Percentiles rank a stretch among this genome's conserved stretches.
Evolutionary conservation across 2,888 invertebrate species (phyloP).

Genomic region (Drosophila mimica): DNA sequence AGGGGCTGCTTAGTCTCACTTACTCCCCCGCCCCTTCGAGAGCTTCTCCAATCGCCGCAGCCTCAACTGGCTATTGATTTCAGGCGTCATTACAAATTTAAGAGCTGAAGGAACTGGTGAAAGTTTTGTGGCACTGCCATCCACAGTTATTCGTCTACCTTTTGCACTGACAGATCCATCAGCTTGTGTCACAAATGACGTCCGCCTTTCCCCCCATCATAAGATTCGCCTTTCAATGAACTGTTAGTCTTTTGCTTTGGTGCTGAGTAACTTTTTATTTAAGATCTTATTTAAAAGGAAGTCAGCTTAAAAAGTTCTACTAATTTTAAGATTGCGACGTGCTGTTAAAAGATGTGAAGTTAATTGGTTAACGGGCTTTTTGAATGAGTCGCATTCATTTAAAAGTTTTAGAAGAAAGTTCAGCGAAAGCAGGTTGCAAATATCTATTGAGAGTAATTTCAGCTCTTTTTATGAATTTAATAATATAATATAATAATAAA

Average conservation of each 20-base stretch:
- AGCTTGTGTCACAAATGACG: slow-evolving; percentile 54
- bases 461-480: not conserved
- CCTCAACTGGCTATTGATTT: slow-evolving; percentile 47
- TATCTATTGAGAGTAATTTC: not conserved
- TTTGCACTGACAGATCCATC: slow-evolving; percentile 61
- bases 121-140: slow-evolving; percentile 49
- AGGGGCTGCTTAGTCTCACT: slow-evolving; percentile 43
- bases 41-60: not conserved
- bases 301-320: slow-evolving; percentile 22
- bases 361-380: slow-evolving; percentile 22
- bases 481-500: too few species aligned
- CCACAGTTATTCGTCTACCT: slow-evolving; percentile 47
- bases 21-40: not conserved
- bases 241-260: slow-evolving; percentile 20
- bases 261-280: slow-evolving; percentile 48
- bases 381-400: slow-evolving; percentile 28
- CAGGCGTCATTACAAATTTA: slow-evolving; percentile 54
- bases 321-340: slow-evolving; percentile 13
- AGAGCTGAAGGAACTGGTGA: slow-evolving; percentile 34
- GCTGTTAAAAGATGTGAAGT: slow-evolving; percentile 22
- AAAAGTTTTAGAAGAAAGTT: slow-evolving; percentile 30
- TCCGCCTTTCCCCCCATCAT: not conserved
- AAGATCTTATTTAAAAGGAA: slow-evolving; percentile 23
- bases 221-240: slow-evolving; percentile 24
- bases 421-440: not conserved